Percentiles rank a stretch among this genome's conserved stretches.
Conservation (phyloP, 2,888 invertebrate species). For the Zelleria hepariella region DNA sequence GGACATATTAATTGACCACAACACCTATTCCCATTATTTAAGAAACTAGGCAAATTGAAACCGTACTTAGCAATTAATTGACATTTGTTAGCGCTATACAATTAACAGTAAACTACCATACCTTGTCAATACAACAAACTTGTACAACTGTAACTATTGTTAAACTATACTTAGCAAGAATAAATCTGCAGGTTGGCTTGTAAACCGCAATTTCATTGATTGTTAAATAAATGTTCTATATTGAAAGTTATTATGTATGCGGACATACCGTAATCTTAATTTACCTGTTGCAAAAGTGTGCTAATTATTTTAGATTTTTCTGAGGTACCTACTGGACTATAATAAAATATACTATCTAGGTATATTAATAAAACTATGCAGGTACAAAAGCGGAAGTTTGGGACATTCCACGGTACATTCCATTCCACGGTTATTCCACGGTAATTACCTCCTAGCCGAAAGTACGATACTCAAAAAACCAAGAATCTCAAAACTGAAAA, state of each 20-base stretch:
- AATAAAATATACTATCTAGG: too few relatives aligned
- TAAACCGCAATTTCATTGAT: neutral
- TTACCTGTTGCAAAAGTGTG: too few relatives aligned
- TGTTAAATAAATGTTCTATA: neutral
- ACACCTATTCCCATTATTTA: neutral
- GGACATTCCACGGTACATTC: too few relatives aligned
- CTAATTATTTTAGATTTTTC: too few relatives aligned
- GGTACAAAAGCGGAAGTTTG: too few relatives aligned
- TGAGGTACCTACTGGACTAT: too few relatives aligned
- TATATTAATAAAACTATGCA: too few relatives aligned
- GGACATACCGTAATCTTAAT: neutral
- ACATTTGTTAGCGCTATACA: neutral
- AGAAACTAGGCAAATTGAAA: neutral
- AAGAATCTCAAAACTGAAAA: too few relatives aligned
- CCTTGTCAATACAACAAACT: neutral
- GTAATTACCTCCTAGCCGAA: too few relatives aligned
- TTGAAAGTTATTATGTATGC: neutral
- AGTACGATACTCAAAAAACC: too few relatives aligned
- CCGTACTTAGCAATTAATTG: neutral
- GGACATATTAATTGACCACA: neutral
- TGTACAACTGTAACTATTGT: neutral
- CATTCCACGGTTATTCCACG: too few relatives aligned
- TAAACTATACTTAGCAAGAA: neutral
- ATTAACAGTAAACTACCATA: neutral
- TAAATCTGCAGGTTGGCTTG: neutral